Evolutionary conservation across 2,797 vertebrate genomes (phyloP).

Genomic region (Pseudochaenichthys georgianus): DNA sequence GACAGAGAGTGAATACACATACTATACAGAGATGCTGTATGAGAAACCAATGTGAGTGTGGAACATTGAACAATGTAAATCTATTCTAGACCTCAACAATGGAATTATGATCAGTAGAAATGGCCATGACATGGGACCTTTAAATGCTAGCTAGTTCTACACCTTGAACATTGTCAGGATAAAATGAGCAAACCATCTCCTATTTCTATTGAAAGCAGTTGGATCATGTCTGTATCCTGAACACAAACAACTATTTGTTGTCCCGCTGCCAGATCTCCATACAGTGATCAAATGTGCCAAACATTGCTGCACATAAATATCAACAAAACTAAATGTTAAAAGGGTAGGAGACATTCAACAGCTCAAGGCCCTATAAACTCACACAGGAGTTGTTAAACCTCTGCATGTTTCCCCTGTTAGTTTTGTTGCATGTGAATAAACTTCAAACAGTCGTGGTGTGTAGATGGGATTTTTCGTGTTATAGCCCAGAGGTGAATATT

Average conservation of each 20-base stretch:
- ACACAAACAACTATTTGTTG: not conserved
- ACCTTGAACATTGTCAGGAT: conserved; percentile 7
- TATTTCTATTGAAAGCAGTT: not conserved
- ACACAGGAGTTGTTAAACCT: conserved; percentile 9
- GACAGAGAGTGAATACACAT: no score
- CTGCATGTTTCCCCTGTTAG: no score
- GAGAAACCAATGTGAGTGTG: no score
- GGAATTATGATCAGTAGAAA: no score
- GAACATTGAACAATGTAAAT: no score
- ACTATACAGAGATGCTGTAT: no score
- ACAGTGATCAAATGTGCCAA: not conserved
- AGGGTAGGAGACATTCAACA: not conserved
- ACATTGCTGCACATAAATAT: conserved; percentile 11
- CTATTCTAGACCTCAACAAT: no score
- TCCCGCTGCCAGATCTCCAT: not conserved
- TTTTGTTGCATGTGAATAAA: not conserved
- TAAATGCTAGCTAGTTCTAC: not conserved
- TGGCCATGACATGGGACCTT: no score
- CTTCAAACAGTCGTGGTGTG: conserved; percentile 15
- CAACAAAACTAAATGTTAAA: conserved; percentile 5
- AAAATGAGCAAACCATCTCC: not conserved
- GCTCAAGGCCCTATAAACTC: not conserved
- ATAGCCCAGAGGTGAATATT: not conserved
- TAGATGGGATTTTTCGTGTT: not conserved
- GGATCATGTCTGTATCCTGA: not conserved